Base-by-base conservation (phyloP, 2,113 vertebrate genomes). In the Pelecanus crispus region DNA sequence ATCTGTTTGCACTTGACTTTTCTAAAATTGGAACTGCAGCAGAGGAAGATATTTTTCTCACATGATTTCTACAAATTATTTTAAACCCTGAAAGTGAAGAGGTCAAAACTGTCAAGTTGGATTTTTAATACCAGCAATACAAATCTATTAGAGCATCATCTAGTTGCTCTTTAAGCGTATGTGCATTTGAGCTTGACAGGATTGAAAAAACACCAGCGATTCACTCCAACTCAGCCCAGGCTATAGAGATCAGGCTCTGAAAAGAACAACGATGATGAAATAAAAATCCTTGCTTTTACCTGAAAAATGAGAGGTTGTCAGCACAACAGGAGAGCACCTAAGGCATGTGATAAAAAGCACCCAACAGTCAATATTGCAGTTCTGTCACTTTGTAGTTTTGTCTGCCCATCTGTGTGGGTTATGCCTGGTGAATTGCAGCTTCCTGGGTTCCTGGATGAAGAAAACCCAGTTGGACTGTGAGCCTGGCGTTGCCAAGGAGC, bases 171-270 rank as follows among this genome's bases (percentile, higher is more conserved):
- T 72, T 85, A 94, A 95, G 88, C 59, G 62, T 90, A 44, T 45
- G 59, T 91, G 49, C 55, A 22, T 94, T 93, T 96, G 83, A 78
- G 97, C 68, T 78, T 88, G 85, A 89, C 83, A 96, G 91, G 66
- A 91, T 49, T 94, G 95, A 53, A 70, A 68, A 81, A 74, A 70
- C 86, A 95, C 58, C 82, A 94, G 75, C 92, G 91, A 24, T 93
- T 96, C 91, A 67, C 15, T 97, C 74, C 91, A 86, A 84, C 80
- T 96, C 87, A 94, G 95, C 86, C 68, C 92, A 95, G 93, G 74
- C 52, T 96, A 94, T 72, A 94, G 94, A 94, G 79, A 96, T 94
- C 96, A 96, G 94, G 85, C 81, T 88, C 65, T 89, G 90, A 71
- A 94, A 95, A 94, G 83, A 96, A 80, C 70, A 84, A 53, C 2